Base-by-base conservation (phyloP, 1,140 invertebrate species). In the Pseudomyrmex flavicornis region DNA sequence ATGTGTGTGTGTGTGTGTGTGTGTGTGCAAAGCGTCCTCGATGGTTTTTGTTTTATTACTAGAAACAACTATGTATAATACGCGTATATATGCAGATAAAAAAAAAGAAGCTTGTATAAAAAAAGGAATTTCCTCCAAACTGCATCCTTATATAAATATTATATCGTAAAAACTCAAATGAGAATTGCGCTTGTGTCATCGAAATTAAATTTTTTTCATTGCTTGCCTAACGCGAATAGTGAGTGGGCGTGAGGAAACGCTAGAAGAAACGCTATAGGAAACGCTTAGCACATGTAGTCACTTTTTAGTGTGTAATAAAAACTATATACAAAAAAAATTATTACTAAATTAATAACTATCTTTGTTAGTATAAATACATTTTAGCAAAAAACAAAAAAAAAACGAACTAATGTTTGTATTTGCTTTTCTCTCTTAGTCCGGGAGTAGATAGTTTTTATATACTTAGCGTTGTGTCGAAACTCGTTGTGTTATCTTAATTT, bases 291-390 rank as follows among this genome's bases (percentile, higher is more conserved):
- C n/a, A 70, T 50, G 65, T 63, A 83, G 61, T 89, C 61, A 35
- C 20, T 66, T 86, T 88, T 83, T 79, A 35, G 35, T 7, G 35
- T 62, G 35, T 56, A 88, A 89, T 89, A 89, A 89, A 89, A 89
- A 89, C 88, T 89, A 89, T 89, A 88, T 89, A 89, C 87, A 89
- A 89, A 74, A 66, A 65, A 52, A 74, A 85, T 85, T 68, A 80
- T 88, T 56, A 74, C 84, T 88, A 88, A 88, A 88, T 85, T 88
- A 88, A 88, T 77, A 88, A 52, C 72, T 88, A 88, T 83, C 73
- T 75, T 73, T 77, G 35, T 88, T 88, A 88, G 84, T 74, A 88
- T 63, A 85, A 88, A 88, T 85, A 88, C 85, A 87, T 35, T 50
- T 87, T 75, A 75, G 63, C 74, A 70, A 50, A 88, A 72, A 88